These are phyloP conservation scores for Lordiphosa andalusiaca DNA, from an alignment of 2,888 invertebrate species.

Conservation along the genomic window DNA sequence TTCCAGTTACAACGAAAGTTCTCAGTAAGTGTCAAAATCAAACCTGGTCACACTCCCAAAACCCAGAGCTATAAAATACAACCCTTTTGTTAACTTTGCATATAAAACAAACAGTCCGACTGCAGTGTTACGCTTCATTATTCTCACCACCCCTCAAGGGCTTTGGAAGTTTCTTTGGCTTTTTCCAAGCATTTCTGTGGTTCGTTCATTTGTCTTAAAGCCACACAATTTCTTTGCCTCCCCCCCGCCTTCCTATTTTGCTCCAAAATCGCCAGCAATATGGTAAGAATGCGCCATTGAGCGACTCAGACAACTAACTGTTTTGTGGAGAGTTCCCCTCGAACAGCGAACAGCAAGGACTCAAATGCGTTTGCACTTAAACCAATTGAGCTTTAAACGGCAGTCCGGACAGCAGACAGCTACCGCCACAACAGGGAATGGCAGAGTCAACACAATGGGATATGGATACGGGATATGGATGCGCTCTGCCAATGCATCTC, in stretches of 20 bases:
- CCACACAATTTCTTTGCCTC: conserved; percentile 18
- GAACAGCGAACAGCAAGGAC: conserved; percentile 5
- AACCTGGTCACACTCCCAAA: too few species aligned
- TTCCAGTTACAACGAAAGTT: too few species aligned
- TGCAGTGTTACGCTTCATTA: conserved; percentile 35
- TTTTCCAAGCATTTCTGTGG: conserved; percentile 26
- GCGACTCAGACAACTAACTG: conserved; percentile 6
- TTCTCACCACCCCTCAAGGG: conserved; percentile 3
- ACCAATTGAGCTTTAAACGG: conserved; percentile 71
- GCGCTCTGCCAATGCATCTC: conserved; percentile 37
- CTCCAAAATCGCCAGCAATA: conserved; percentile 1
- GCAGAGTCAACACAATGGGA: conserved; percentile 46
- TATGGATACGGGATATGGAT: conserved; percentile 48
- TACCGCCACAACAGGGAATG: conserved; percentile 25
- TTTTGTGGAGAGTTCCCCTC: conserved; percentile 21
- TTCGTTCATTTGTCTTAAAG: conserved; percentile 51
- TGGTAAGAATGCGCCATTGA: conserved; percentile 16
- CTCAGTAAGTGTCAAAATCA: too few species aligned
- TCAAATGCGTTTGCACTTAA: conserved; percentile 57
- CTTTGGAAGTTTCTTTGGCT: conserved; percentile 5
- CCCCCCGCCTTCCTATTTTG: background rate
- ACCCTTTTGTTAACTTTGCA: too few species aligned
- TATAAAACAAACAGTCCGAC: conserved; percentile 22
- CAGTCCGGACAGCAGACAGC: conserved; percentile 22
- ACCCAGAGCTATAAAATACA: too few species aligned